Percentiles rank a stretch among this genome's conserved stretches.
These are phyloP conservation scores for Casuarius casuarius DNA, from an alignment of 2,113 vertebrate species.

Conservation along the genomic window DNA sequence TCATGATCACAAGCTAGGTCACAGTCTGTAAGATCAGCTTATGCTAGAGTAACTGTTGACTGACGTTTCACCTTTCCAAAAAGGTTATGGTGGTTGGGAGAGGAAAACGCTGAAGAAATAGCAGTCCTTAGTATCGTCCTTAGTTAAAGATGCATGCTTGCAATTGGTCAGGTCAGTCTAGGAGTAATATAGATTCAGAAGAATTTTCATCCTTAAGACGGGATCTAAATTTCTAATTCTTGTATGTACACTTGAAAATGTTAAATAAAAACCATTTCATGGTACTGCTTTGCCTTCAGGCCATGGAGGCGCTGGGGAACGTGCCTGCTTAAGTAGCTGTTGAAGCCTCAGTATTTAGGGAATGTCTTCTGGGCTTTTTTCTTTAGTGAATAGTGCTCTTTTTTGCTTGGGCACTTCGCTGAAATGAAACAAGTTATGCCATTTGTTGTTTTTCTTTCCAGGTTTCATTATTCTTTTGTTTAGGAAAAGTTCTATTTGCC, in stretches of 20 bases:
- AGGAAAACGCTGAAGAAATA: not conserved
- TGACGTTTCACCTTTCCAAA: not conserved
- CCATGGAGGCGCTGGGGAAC: not conserved
- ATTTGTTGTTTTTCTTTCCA: not conserved
- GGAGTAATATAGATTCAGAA: not conserved
- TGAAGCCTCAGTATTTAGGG: not conserved
- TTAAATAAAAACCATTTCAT: not conserved
- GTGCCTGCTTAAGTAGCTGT: not conserved
- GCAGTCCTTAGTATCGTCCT: not conserved
- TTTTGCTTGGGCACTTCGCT: not conserved
- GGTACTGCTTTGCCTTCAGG: not conserved
- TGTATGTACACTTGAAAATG: not conserved
- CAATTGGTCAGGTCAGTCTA: accelerated
- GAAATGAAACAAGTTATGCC: not conserved
- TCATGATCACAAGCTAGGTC: not conserved
- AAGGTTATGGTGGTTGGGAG: not conserved
- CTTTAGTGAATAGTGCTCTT: not conserved
- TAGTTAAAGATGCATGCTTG: accelerated
- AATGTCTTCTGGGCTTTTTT: not conserved
- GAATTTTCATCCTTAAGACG: not conserved
- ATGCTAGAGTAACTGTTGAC: not conserved
- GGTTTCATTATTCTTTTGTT: not conserved
- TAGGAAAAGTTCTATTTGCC: not conserved
- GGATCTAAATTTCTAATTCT: not conserved
- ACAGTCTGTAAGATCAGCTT: not conserved